These are phyloP conservation scores for Sebastes steindachneri DNA, from an alignment of 2,797 vertebrate genomes.

Conservation along the genomic window DNA sequence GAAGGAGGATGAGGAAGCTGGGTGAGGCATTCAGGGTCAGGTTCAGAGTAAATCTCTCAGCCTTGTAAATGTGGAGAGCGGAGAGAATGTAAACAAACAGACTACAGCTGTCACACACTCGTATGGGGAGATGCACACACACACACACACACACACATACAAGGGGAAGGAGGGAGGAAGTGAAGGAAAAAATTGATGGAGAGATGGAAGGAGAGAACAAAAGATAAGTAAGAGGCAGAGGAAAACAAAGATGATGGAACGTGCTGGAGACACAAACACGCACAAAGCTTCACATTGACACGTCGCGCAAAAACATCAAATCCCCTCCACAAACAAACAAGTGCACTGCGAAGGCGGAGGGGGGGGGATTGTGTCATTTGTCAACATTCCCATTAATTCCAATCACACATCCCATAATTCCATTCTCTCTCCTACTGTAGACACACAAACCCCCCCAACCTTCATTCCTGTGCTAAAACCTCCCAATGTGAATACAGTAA, in stretches of 20 bases:
- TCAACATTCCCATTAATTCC: slow-evolving; percentile 74
- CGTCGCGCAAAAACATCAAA: slow-evolving; percentile 53
- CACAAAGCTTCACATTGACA: slow-evolving; percentile 27
- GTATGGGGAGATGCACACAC: slow-evolving; percentile 25
- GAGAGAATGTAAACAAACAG: slow-evolving; percentile 75
- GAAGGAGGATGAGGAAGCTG: slow-evolving; percentile 29
- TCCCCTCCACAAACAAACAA: slow-evolving; percentile 70
- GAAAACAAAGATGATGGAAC: slow-evolving; percentile 34
- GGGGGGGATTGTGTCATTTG: slow-evolving; percentile 44
- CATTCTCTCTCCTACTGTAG: slow-evolving; percentile 29
- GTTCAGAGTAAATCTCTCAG: slow-evolving; percentile 64
- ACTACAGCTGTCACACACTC: slow-evolving; percentile 72
- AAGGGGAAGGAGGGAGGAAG: not conserved
- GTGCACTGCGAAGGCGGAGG: slow-evolving; percentile 1
- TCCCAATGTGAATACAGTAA: slow-evolving; percentile 53
- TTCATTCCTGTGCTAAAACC: slow-evolving; percentile 33
- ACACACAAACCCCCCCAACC: not conserved
- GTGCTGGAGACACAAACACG: slow-evolving; percentile 7
- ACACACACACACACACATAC: not conserved
- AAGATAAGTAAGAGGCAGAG: not conserved
- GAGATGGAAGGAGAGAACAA: not conserved
- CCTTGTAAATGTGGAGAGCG: slow-evolving; percentile 61
- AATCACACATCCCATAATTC: slow-evolving; percentile 72
- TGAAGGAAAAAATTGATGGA: slow-evolving; percentile 4
- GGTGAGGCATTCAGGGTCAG: slow-evolving; percentile 62